Percentiles rank a stretch among this genome's conserved stretches.
phyloP scores from a whole-genome alignment of 2,113 vertebrate genomes.

The Trichomycterus rosablanca region DNA sequence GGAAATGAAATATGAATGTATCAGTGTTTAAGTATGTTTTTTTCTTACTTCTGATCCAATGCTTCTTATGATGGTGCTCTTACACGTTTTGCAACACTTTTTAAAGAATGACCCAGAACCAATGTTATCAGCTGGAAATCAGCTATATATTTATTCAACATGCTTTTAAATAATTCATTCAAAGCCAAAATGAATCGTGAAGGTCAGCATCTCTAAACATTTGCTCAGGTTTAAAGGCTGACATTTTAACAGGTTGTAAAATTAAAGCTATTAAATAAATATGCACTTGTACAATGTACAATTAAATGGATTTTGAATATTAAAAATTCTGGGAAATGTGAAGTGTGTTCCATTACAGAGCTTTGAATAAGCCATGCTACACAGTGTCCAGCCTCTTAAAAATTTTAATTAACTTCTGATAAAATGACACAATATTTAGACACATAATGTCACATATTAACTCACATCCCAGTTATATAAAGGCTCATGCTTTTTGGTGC shows the following conservation, averaged over 20 bases:
- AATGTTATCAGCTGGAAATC: constrained; percentile 47
- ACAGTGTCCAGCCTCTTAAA: neutral
- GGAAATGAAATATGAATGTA: no score
- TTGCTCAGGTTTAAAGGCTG: constrained; percentile 72
- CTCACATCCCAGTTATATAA: constrained; percentile 1
- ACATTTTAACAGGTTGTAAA: constrained; percentile 50
- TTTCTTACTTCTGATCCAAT: no score
- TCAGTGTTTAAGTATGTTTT: no score
- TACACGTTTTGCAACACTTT: no score
- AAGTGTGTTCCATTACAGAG: neutral
- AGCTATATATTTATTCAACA: constrained; percentile 46
- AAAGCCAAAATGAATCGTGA: constrained; percentile 58
- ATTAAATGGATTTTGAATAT: no score
- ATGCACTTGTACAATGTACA: no score
- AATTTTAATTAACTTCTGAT: neutral
- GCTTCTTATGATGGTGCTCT: no score
- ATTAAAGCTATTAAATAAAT: no score
- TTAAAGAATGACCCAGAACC: constrained; percentile 46
- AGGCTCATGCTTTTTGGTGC: constrained; percentile 37
- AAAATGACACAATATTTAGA: no score
- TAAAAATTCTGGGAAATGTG: neutral
- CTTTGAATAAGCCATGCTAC: neutral
- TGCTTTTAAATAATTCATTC: constrained; percentile 52
- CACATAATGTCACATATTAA: no score
- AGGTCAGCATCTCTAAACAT: constrained; percentile 54